Base-by-base conservation (phyloP, 2,888 invertebrate genomes). In the Cheilosia variabilis region DNA sequence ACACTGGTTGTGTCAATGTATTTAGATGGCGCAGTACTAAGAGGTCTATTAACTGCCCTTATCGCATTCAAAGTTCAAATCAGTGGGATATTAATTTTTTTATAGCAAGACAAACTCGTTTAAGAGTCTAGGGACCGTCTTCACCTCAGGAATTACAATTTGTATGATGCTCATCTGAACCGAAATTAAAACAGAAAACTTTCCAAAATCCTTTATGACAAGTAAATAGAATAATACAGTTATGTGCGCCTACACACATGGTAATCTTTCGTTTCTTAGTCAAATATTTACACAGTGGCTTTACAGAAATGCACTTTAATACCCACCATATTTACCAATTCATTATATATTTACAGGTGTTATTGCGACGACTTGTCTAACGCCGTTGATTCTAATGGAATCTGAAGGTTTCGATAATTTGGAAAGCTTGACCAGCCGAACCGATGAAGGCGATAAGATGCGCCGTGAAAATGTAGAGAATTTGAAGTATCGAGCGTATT, bases 341-440 rank as follows among this genome's bases (percentile, higher is more conserved):
- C 50, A 5, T 41, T 13, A 55, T 50, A 58, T 73, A 43, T 87
- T 81, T 76, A 5, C 55, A 92, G 92, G 89, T 75, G 91, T 92
- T 2, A 91, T 92, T 83, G 92, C 91, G 27, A 90, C 92, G 55
- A 91, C 91, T 19, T 91, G 91, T 55, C 88, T 92, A 2, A 91
- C 92, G 4, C 92, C 92, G 2, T 75, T 92, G n/a, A 90, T 92
- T 22, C 89, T 92, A 41, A 90, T 91, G 88, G 91, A 92, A 76
- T 86, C 89, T 7, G 89, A 88, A 3, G 89, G 90, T 13, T 90
- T 90, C 55, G 90, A 90, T 7, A 90, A 89, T 52, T 72, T 90
- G 4, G 90, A 91, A 75, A 90, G 89, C 83, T 87, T 91, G 5
- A 89, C 89, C 37, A 89, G 91, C 4, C 90, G 91, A 55, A 89